Conservation (phyloP, 2,797 vertebrate genomes). For the Periparus ater region DNA sequence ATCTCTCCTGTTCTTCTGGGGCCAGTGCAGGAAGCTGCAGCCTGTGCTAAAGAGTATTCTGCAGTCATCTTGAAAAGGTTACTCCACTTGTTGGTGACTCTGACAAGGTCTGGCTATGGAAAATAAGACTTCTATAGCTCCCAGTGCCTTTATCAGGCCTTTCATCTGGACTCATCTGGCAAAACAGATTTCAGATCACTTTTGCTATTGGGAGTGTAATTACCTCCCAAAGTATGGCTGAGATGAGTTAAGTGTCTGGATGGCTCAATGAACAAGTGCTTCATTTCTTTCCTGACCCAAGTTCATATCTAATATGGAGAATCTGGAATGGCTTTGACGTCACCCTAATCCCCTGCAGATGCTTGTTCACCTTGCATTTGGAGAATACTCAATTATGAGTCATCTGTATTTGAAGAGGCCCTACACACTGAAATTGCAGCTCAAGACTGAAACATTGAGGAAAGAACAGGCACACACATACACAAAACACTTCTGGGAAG, state of each 20-base stretch:
- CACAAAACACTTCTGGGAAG: neutral
- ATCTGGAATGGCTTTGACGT: neutral
- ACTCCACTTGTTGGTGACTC: neutral
- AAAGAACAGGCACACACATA: neutral
- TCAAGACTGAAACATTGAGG: neutral
- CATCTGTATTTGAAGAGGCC: neutral
- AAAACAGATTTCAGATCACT: neutral
- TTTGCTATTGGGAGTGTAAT: neutral
- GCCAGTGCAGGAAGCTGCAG: neutral
- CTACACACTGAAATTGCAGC: neutral
- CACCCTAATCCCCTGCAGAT: conserved; percentile 2
- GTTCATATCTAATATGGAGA: neutral
- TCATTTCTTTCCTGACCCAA: neutral
- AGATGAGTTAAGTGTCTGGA: neutral
- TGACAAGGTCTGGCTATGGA: neutral
- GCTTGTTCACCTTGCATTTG: neutral
- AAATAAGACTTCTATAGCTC: neutral
- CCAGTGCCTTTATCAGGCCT: neutral
- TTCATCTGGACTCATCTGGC: neutral
- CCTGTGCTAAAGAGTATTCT: neutral
- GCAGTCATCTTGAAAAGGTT: neutral
- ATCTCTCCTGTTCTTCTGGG: neutral
- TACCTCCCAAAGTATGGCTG: neutral
- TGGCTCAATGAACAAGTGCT: neutral
- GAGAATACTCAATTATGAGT: neutral